phyloP scores from a whole-genome alignment of 2,113 vertebrate species.

The Psilopsiagon aurifrons region DNA sequence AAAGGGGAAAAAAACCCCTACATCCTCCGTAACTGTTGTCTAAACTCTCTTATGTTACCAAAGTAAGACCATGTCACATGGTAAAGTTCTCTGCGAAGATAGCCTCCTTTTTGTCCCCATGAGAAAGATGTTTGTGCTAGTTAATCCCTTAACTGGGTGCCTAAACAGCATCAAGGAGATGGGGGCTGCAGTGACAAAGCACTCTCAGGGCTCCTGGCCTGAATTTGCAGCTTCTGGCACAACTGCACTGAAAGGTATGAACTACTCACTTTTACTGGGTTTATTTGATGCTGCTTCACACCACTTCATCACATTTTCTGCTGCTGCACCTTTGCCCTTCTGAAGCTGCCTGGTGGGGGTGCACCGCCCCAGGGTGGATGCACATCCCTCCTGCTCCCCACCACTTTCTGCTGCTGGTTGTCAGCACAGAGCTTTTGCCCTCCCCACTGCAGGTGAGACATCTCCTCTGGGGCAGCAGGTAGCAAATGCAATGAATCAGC shows the following conservation, averaged over 20 bases:
- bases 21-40: background rate
- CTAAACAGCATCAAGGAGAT: background rate
- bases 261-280: background rate
- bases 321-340: background rate
- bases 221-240: background rate
- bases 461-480: background rate
- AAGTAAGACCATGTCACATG: background rate
- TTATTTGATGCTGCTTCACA: background rate
- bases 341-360: background rate
- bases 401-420: background rate
- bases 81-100: background rate
- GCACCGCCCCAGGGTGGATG: rapidly evolving
- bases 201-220: background rate
- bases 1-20: background rate
- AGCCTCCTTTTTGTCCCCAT: background rate
- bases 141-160: background rate
- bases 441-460: background rate
- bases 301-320: background rate
- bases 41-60: background rate
- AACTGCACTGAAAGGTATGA: background rate
- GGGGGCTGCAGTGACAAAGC: background rate
- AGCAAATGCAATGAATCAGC: background rate
- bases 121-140: background rate
- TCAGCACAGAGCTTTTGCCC: background rate
- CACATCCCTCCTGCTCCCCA: background rate